A percentile compares a stretch with the other conserved stretches of the same genome.
phyloP scores from a whole-genome alignment of 2,888 invertebrate genomes.

The Pristionchus arcanus region DNA sequence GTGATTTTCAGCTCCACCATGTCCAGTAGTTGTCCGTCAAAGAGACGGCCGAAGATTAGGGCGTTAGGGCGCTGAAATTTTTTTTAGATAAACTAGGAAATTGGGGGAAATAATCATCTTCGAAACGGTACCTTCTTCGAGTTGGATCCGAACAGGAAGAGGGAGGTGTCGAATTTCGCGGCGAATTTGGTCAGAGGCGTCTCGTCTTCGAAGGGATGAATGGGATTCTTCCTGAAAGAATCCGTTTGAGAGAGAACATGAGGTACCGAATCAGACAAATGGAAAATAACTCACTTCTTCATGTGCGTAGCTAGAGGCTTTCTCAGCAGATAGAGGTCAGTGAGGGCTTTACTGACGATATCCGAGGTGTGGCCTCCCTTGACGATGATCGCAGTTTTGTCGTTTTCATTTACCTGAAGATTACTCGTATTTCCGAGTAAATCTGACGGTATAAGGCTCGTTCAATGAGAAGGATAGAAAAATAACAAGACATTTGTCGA shows the following conservation, averaged over 20 bases:
- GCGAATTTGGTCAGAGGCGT: conserved; percentile 87
- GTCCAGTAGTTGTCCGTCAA: conserved; percentile 92
- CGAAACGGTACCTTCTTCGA: conserved; percentile 86
- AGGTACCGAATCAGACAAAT: background rate
- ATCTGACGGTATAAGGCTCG: background rate
- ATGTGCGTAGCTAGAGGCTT: conserved; percentile 75
- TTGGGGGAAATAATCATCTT: background rate
- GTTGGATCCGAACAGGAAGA: conserved; percentile 93
- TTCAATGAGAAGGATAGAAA: background rate
- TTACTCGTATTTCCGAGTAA: too few relatives aligned
- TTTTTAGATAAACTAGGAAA: too few relatives aligned
- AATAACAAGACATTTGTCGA: background rate
- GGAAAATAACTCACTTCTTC: conserved; percentile 63
- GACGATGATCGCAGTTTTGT: conserved; percentile 46
- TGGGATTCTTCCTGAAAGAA: conserved; percentile 82
- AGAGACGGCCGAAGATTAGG: conserved; percentile 85
- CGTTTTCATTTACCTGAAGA: conserved; percentile 34
- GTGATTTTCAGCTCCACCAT: conserved; percentile 96
- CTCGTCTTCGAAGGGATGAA: conserved; percentile 93
- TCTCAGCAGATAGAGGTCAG: conserved; percentile 83
- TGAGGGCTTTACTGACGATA: conserved; percentile 86
- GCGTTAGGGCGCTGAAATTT: conserved; percentile 63
- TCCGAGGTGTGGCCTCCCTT: conserved; percentile 85
- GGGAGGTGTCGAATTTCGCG: conserved; percentile 89
- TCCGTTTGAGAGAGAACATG: background rate